Percentiles rank a stretch among this genome's conserved stretches.
These are phyloP conservation scores for Pelecanus crispus DNA, from an alignment of 2,113 vertebrate species.

Conservation along the genomic window DNA sequence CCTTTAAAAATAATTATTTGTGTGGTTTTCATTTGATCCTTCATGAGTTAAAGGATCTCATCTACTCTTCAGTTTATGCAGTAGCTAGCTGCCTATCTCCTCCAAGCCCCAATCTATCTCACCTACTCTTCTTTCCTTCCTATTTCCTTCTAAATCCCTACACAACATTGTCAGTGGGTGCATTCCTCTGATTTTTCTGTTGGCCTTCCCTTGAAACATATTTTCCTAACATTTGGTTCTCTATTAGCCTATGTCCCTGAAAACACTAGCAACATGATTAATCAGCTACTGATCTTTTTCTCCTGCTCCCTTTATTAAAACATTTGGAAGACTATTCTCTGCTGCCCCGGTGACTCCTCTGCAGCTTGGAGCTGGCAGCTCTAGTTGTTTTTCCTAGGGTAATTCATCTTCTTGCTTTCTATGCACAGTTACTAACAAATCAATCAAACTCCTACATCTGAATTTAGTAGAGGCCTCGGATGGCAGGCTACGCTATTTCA, in stretches of 20 bases:
- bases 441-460: neutral
- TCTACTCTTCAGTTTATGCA: no score
- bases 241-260: constrained; percentile 1
- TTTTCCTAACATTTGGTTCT: constrained; percentile 41
- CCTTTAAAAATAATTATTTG: neutral
- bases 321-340: neutral
- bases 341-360: neutral
- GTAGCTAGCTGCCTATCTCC: no score
- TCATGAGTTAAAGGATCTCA: no score
- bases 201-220: neutral
- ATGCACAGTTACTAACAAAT: constrained; percentile 5
- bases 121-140: neutral
- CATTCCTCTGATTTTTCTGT: neutral
- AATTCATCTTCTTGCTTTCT: constrained; percentile 41
- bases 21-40: neutral
- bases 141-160: neutral
- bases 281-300: constrained; percentile 36
- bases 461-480: neutral
- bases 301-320: neutral
- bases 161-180: neutral
- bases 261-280: constrained; percentile 22
- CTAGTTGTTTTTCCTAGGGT: neutral
- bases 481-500: neutral
- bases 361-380: neutral
- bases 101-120: no score